Base-by-base conservation (phyloP, 1,140 invertebrate species). In the Popillia japonica region DNA sequence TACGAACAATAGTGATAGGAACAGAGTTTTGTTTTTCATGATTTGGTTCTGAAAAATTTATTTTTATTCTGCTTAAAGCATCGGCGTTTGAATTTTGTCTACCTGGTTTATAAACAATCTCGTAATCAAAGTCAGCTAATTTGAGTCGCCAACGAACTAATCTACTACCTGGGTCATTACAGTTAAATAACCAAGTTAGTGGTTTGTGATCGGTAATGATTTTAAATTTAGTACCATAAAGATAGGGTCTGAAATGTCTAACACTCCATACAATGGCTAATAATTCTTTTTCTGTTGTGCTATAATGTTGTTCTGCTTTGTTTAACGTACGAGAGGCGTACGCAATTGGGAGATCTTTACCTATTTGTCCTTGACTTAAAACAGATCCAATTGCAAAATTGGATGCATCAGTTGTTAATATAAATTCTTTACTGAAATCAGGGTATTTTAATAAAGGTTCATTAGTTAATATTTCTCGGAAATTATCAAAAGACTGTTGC, bases 211-310 rank as follows among this genome's bases (percentile, higher is more conserved):
- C 90, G 0, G 88, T 91, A 10, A 87, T 75, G 0, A 91, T 84
- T 22, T 80, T 87, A 79, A 91, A 91, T 72, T 87, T 84, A 41
- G 75, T 83, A 17, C 87, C 87, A 77, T 87, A 87, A 3, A 92
- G 76, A 82, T 89, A 91, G 27, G 85, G 7, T 22, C 83, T 48
- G 78, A 88, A 88, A 68, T 87, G 78, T 79, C 87, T 83, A 0
- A 86, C 80, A 2, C 84, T 85, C 85, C 86, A 89, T 0, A 91
- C 83, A 9, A 91, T 86, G 3, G 88, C 89, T 22, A 91, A 79
- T 61, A 88, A 82, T 86, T 91, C 89, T 79, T 87, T 86, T 83
- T 89, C 86, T 41, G 84, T 87, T 9, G 82, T 85, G 7, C 77
- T 82, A 75, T 87, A 82, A 64, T 81, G 83, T 42, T 81, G 83